A percentile compares a stretch with the other conserved stretches of the same genome.
These are phyloP conservation scores for Rhincodon typus DNA, from an alignment of 2,797 vertebrate species.

Conservation along the genomic window DNA sequence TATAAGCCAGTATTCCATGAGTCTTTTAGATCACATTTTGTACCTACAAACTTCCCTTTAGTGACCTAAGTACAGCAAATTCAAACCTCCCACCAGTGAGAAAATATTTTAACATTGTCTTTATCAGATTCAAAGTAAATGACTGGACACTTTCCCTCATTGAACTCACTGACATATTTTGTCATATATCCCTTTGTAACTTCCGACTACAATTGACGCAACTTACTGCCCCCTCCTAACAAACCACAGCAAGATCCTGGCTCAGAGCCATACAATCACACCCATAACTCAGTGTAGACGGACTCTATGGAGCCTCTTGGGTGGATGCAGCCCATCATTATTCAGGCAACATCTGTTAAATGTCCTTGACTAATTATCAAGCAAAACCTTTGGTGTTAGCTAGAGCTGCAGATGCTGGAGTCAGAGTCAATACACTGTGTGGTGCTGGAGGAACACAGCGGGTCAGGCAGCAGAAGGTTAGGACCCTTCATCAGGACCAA, in stretches of 20 bases:
- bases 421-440: too few relatives aligned
- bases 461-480: too few relatives aligned
- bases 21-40: background rate
- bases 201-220: background rate
- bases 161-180: background rate
- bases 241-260: background rate
- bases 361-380: constrained; percentile 3
- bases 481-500: too few relatives aligned
- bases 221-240: background rate
- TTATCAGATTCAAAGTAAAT: background rate
- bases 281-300: too few relatives aligned
- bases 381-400: background rate
- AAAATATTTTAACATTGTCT: background rate
- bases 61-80: background rate
- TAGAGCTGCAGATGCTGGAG: too few relatives aligned
- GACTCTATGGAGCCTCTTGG: background rate
- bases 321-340: background rate
- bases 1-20: background rate
- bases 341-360: background rate
- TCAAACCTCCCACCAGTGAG: background rate
- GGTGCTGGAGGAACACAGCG: too few relatives aligned
- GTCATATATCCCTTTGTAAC: background rate
- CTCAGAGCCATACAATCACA: background rate
- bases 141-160: background rate
- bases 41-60: background rate